Evolutionary conservation across 30 jellyfish, hydroid and myxozoan genomes (phyloP), one percentile per base, ranked within the genome.

Genomic region (Calvadosia cruxmelitensis): DNA sequence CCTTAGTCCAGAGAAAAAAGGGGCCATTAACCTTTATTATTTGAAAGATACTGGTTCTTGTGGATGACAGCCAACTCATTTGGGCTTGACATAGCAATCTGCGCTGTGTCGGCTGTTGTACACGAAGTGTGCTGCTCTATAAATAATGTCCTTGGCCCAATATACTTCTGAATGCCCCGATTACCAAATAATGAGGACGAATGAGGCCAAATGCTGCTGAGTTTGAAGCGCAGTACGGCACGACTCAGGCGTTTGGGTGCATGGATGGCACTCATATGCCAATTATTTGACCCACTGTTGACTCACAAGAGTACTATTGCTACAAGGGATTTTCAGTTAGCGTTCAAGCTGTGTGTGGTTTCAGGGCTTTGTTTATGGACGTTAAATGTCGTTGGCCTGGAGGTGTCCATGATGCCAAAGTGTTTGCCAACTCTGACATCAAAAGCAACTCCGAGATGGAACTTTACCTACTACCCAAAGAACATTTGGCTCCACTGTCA

Each of bases 371-470:
- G 67, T 72, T 80, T 80, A 72, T 80, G 93, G 93, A 80, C 66
- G 93, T 80, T 25, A 86, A 72, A 32, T 80, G 93, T 31, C 71
- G 76, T 10, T 80, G 93, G 86, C 86, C 93, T 16, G 86, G 81
- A 1, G 34, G 78, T 49, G 3, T 67, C 51, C 93, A 80, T 80
- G 86, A 80, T 72, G 79, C 85, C 13, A 72, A 71, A 66, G 86
- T 72, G 27, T 80, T 64, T 72, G 83, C 93, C 33, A 79, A 79
- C 52, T 79, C 86, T 49, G 10, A 35, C 25, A 76, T 71, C 12
- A 74, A 64, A 72, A 72, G 26, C 62, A 27, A 36, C 53, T 53
- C 57, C n/a, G n/a, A n/a, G n/a, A n/a, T n/a, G n/a, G n/a, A n/a
- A n/a, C n/a, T n/a, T n/a, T n/a, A n/a, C n/a, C n/a, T n/a, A n/a